Conservation (phyloP, 2,113 vertebrate species). For the Marcusenius ussheri region DNA sequence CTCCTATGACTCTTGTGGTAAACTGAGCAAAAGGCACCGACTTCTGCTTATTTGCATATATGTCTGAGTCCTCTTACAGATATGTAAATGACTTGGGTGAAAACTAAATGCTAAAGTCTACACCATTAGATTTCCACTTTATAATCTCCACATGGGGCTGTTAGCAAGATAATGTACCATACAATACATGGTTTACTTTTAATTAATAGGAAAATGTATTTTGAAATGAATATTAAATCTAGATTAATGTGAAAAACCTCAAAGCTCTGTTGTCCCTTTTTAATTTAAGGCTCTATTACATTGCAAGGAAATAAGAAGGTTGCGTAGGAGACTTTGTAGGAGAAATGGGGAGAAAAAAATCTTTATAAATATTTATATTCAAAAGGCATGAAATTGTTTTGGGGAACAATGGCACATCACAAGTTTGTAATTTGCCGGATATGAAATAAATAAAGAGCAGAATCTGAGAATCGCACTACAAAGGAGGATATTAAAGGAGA, state of each 20-base stretch:
- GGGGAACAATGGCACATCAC: conserved; percentile 37
- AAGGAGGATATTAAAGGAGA: conserved; percentile 18
- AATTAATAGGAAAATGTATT: conserved; percentile 94
- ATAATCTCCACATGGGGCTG: conserved; percentile 98
- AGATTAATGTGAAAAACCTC: conserved; percentile 86
- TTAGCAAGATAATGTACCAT: conserved; percentile 99
- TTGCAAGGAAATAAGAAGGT: conserved; percentile 50
- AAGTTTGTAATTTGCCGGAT: conserved; percentile 31
- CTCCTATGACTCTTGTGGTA: conserved; percentile 61
- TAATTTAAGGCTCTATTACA: conserved; percentile 56
- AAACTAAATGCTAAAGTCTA: conserved; percentile 98
- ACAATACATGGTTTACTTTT: conserved; percentile 98
- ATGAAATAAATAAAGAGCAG: conserved; percentile 27
- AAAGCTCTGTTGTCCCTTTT: conserved; percentile 58
- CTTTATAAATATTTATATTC: conserved; percentile 44
- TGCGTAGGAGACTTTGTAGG: conserved; percentile 30
- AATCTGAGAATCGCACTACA: conserved; percentile 16
- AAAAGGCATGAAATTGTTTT: conserved; percentile 47
- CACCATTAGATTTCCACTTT: conserved; percentile 99
- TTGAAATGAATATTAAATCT: conserved; percentile 95
- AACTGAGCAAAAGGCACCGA: conserved; percentile 61
- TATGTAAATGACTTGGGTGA: conserved; percentile 91
- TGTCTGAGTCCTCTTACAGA: conserved; percentile 78
- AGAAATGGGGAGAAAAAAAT: not conserved
- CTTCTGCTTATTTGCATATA: conserved; percentile 95